phyloP scores from a whole-genome alignment of 2,113 vertebrate genomes.

The Ameiurus melas region DNA sequence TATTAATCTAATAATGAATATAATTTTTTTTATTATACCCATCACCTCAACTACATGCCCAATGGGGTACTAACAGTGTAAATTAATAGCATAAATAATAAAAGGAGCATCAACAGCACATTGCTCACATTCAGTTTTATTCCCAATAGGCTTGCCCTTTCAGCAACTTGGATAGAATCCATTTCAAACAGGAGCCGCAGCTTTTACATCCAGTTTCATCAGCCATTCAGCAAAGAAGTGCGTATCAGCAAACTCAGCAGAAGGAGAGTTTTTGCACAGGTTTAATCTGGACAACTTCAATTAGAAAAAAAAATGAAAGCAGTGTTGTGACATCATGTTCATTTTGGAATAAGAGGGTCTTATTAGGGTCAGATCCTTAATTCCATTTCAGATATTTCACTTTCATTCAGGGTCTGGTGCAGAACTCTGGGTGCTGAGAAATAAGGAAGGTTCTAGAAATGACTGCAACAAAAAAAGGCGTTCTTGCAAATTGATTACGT shows the following conservation, averaged over 20 bases:
- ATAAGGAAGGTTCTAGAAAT: not conserved
- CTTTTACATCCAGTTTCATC: slow-evolving; percentile 50
- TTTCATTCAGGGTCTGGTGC: not conserved
- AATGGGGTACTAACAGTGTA: not conserved
- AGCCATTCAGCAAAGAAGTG: slow-evolving; percentile 25
- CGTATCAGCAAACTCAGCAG: not conserved
- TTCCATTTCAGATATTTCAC: not conserved
- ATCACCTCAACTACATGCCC: not conserved
- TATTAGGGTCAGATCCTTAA: not conserved
- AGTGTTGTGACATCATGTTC: not conserved
- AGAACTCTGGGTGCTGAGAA: not conserved
- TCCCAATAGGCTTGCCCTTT: slow-evolving; percentile 1
- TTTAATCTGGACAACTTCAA: not conserved
- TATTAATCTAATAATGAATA: too few species aligned
- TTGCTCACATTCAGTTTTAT: not conserved
- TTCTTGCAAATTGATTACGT: not conserved
- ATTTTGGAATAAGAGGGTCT: not conserved
- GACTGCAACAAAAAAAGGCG: not conserved
- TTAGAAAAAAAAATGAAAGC: not conserved
- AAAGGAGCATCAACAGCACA: not conserved
- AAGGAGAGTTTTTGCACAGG: not conserved
- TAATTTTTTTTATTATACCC: not conserved
- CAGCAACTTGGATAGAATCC: slow-evolving; percentile 13
- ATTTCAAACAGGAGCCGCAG: slow-evolving; percentile 9
- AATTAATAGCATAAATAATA: not conserved